These are phyloP conservation scores for Micromussa lordhowensis DNA, from an alignment of 92 coral and sea anemone genomes.

Conservation along the genomic window DNA sequence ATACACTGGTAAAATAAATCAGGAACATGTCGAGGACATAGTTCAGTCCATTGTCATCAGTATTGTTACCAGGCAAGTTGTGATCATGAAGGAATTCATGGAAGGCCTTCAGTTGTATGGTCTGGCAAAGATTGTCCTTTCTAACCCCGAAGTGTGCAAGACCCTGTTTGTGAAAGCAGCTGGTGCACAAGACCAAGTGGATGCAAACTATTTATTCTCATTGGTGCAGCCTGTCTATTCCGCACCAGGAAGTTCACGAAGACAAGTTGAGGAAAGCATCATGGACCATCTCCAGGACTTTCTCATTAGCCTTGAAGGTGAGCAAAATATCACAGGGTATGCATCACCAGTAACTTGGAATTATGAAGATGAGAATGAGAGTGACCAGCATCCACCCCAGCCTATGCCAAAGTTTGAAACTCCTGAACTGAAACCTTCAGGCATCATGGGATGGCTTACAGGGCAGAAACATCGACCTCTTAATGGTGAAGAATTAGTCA, in stretches of 20 bases:
- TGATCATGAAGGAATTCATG: constrained; percentile 56
- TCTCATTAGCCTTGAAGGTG: constrained; percentile 66
- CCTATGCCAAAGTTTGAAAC: constrained; percentile 16
- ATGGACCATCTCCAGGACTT: constrained; percentile 75
- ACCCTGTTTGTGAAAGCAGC: neutral
- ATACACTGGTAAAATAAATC: constrained; percentile 49
- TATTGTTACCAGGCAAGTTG: constrained; percentile 33
- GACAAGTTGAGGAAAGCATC: constrained; percentile 49
- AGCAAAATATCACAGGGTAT: constrained; percentile 44
- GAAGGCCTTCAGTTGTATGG: constrained; percentile 71
- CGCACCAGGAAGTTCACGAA: constrained; percentile 38
- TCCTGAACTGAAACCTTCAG: constrained; percentile 51
- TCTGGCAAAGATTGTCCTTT: constrained; percentile 37
- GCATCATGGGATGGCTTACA: constrained; percentile 59
- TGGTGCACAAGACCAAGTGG: constrained; percentile 39
- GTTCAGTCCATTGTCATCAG: constrained; percentile 53
- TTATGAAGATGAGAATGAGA: constrained; percentile 1
- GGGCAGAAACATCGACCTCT: constrained; percentile 56
- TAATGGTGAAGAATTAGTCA: constrained; percentile 17
- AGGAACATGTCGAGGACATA: constrained; percentile 45
- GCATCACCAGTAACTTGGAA: constrained; percentile 47
- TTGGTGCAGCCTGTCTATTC: constrained; percentile 57
- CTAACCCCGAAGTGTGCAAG: constrained; percentile 34
- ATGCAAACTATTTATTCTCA: constrained; percentile 79
- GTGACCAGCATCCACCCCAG: neutral